Evolutionary conservation across 1,140 invertebrate genomes (phyloP).

Genomic region (Drosophila tristis): DNA sequence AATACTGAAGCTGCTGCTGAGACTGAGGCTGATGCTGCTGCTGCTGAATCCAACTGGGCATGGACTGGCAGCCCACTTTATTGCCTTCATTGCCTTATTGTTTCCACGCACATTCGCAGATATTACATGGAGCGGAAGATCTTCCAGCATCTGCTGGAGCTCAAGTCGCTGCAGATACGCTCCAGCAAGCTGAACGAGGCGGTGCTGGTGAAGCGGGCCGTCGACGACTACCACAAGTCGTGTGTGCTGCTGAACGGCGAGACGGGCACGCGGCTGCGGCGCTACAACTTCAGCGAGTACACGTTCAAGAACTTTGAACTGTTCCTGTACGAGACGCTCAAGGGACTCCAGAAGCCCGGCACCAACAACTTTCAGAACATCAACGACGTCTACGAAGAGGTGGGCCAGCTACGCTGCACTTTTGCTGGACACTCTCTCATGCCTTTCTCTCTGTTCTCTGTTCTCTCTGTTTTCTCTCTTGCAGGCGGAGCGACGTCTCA

Average conservation of each 20-base stretch:
- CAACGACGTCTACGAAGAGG: slow-evolving; percentile 84
- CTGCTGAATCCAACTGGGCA: slow-evolving; percentile 3
- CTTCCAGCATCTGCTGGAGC: slow-evolving; percentile 96
- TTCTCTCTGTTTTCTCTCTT: background rate
- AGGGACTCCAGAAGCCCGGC: slow-evolving; percentile 90
- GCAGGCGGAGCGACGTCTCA: slow-evolving; percentile 85
- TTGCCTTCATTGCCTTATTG: background rate
- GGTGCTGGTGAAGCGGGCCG: slow-evolving; percentile 93
- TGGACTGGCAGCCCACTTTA: slow-evolving; percentile 3
- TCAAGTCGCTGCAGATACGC: slow-evolving; percentile 96
- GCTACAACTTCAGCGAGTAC: slow-evolving; percentile 89
- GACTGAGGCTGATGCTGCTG: no score
- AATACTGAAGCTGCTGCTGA: no score
- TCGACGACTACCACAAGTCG: slow-evolving; percentile 92
- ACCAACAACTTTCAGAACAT: slow-evolving; percentile 85
- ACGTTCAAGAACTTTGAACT: slow-evolving; percentile 95
- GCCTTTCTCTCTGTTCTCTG: background rate
- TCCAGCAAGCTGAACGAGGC: slow-evolving; percentile 95
- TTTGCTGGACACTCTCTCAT: background rate
- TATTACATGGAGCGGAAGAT: slow-evolving; percentile 96
- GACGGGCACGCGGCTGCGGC: slow-evolving; percentile 84
- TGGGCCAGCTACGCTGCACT: no score
- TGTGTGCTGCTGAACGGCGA: slow-evolving; percentile 89
- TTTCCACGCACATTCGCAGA: slow-evolving; percentile 84
- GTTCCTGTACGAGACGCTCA: slow-evolving; percentile 95